Evolutionary conservation across 2,888 invertebrate genomes (phyloP).

Genomic region (Folsomia manolachei): DNA sequence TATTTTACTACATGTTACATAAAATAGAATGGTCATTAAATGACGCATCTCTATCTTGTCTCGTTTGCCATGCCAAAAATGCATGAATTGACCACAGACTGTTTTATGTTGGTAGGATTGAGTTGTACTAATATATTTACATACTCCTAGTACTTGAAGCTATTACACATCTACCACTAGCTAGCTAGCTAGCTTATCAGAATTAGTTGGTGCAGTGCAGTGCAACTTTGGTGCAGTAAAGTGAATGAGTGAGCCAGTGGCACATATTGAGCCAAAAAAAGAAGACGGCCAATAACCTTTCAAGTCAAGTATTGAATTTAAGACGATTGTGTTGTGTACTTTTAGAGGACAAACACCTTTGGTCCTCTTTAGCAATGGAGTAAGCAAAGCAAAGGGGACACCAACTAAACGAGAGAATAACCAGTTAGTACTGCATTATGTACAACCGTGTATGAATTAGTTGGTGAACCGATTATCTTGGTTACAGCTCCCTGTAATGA

Average conservation of each 20-base stretch:
- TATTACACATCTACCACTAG: too few relatives aligned
- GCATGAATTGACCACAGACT: background rate
- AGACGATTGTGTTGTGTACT: slow-evolving; percentile 4
- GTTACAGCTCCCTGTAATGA: too few relatives aligned
- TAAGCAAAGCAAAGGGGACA: background rate
- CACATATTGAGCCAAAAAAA: slow-evolving; percentile 12
- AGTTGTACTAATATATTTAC: too few relatives aligned
- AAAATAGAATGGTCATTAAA: background rate
- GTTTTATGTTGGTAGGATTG: background rate
- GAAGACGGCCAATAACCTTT: slow-evolving; percentile 11
- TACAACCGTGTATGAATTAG: too few relatives aligned
- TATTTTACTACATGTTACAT: background rate
- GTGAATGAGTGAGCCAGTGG: slow-evolving; percentile 5
- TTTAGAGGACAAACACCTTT: slow-evolving; percentile 23
- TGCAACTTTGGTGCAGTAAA: background rate
- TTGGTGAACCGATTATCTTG: too few relatives aligned
- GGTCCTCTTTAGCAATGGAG: background rate
- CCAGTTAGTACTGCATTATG: too few relatives aligned
- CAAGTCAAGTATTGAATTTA: background rate
- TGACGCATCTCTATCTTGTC: background rate
- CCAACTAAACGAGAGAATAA: too few relatives aligned
- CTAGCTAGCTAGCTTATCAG: too few relatives aligned
- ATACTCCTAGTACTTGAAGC: too few relatives aligned
- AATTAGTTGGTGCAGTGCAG: background rate
- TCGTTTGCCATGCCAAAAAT: background rate